phyloP scores from a whole-genome alignment of 64 coral and sea anemone genomes.

The Dendrophyllia cribrosa region DNA sequence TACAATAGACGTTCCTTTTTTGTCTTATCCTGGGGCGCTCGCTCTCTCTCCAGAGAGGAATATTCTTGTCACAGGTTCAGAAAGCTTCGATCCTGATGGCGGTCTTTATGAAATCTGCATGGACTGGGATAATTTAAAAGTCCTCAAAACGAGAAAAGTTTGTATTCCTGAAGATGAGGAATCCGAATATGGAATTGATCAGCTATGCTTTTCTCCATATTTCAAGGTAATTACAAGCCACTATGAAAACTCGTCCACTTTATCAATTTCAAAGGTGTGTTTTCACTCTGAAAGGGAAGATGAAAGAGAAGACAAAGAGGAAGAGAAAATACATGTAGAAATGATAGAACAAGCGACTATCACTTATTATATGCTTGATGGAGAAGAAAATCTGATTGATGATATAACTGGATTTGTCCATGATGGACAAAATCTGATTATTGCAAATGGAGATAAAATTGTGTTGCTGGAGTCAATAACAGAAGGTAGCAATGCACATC shows the following conservation, averaged over 20 bases:
- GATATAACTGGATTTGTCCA: slow-evolving; percentile 31
- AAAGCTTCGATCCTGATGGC: neutral
- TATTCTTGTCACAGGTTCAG: slow-evolving; percentile 16
- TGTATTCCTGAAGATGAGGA: neutral
- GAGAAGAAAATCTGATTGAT: slow-evolving; percentile 49
- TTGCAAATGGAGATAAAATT: slow-evolving; percentile 55
- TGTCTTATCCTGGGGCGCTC: slow-evolving; percentile 50
- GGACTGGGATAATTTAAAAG: slow-evolving; percentile 74
- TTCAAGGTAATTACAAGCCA: neutral
- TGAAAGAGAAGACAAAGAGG: neutral
- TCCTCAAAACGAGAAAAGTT: slow-evolving; percentile 46
- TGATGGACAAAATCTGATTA: slow-evolving; percentile 78
- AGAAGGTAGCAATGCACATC: slow-evolving; percentile 58
- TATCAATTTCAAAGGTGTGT: slow-evolving; percentile 22
- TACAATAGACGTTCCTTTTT: neutral
- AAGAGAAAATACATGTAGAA: neutral
- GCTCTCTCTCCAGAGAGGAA: slow-evolving; percentile 34
- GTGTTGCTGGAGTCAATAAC: slow-evolving; percentile 69
- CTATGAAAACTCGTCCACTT: neutral
- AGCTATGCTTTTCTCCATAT: slow-evolving; percentile 55
- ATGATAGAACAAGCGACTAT: slow-evolving; percentile 14
- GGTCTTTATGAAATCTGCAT: slow-evolving; percentile 51
- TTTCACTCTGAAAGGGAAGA: neutral
- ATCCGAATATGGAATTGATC: neutral
- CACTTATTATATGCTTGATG: slow-evolving; percentile 60